These are phyloP conservation scores for Reinhardtius hippoglossoides DNA, from an alignment of 2,113 vertebrate genomes.

Conservation along the genomic window DNA sequence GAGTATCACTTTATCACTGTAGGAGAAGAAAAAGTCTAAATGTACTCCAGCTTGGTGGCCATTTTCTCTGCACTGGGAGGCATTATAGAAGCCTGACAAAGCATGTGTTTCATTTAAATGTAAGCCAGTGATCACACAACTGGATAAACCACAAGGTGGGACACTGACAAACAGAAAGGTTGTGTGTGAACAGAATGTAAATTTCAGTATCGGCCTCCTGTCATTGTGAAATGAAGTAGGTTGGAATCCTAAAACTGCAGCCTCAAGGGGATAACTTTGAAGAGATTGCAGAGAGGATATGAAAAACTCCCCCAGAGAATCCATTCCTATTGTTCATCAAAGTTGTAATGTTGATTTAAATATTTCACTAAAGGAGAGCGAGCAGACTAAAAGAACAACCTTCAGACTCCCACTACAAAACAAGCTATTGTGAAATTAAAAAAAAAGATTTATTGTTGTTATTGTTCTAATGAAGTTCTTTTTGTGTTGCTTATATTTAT, in stretches of 20 bases:
- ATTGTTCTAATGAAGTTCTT: too few species aligned
- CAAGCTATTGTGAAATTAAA: not conserved
- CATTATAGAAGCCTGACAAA: not conserved
- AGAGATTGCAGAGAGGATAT: constrained; percentile 42
- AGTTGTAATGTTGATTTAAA: not conserved
- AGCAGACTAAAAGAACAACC: not conserved
- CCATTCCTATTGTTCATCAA: not conserved
- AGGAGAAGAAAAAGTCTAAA: not conserved
- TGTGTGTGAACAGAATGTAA: not conserved
- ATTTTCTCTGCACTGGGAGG: not conserved
- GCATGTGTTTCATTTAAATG: not conserved
- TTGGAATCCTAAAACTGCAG: constrained; percentile 34
- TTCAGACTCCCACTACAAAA: not conserved
- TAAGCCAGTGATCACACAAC: not conserved
- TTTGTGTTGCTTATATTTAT: too few species aligned
- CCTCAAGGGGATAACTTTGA: constrained; percentile 23
- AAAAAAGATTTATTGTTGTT: not conserved
- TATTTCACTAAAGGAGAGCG: not conserved
- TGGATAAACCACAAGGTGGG: not conserved
- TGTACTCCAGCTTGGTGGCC: not conserved
- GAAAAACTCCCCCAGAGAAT: constrained; percentile 13
- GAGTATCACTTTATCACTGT: not conserved
- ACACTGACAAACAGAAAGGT: not conserved
- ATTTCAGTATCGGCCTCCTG: not conserved
- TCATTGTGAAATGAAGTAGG: not conserved